Evolutionary conservation across 2,888 invertebrate genomes (phyloP).

Genomic region (Rotaria macrura): DNA sequence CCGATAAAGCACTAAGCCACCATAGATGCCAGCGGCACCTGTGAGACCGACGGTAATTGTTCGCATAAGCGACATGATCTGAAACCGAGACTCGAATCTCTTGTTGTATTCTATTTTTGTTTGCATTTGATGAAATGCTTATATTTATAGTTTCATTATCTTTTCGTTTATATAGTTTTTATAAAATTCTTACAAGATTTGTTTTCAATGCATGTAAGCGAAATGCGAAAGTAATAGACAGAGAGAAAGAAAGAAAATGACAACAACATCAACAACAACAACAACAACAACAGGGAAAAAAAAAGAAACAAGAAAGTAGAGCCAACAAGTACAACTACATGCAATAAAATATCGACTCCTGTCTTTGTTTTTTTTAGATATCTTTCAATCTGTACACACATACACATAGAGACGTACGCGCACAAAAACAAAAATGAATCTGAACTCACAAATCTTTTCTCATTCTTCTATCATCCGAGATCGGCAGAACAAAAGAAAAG

Average conservation of each 20-base stretch:
- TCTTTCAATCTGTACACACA: background rate
- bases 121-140: slow-evolving; percentile 19
- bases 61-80: slow-evolving; percentile 8
- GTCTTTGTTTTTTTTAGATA: background rate
- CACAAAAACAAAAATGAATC: background rate
- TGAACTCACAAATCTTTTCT: background rate
- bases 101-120: slow-evolving; percentile 11
- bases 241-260: background rate
- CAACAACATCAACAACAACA: background rate
- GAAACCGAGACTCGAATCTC: background rate
- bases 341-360: background rate
- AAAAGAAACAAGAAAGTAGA: too few relatives aligned
- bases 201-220: background rate
- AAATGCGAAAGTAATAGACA: background rate
- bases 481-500: background rate
- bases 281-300: background rate
- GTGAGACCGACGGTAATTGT: background rate
- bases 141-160: background rate
- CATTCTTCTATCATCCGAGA: background rate
- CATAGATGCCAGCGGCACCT: slow-evolving; percentile 10
- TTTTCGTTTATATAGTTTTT: slow-evolving; percentile 12
- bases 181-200: slow-evolving; percentile 16
- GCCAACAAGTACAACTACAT: background rate
- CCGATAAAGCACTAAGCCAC: background rate
- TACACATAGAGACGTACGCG: background rate